Conservation (phyloP, 2,888 invertebrate species). For the Nezara viridula region DNA sequence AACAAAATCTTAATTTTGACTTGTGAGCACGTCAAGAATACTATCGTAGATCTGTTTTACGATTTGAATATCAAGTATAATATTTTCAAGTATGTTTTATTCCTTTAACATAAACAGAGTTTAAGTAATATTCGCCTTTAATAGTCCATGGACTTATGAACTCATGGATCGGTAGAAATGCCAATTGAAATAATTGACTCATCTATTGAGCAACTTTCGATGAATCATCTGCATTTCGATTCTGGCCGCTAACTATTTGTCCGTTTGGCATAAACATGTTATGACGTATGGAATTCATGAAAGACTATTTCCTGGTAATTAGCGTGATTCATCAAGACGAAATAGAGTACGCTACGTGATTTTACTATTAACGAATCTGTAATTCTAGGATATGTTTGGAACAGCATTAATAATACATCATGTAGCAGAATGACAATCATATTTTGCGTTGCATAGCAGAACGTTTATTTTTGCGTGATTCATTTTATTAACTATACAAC, state of each 20-base stretch:
- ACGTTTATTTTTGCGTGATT: background rate
- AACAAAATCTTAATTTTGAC: too few species aligned
- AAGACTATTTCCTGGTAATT: constrained; percentile 12
- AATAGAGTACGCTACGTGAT: background rate
- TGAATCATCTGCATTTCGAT: constrained; percentile 21
- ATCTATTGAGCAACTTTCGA: background rate
- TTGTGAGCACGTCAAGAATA: too few species aligned
- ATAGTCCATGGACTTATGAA: background rate
- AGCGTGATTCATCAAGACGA: background rate
- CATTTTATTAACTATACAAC: background rate
- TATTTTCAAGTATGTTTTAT: too few species aligned
- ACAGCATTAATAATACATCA: background rate
- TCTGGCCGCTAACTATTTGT: background rate
- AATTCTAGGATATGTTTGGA: background rate
- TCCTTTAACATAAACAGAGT: background rate
- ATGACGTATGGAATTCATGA: background rate
- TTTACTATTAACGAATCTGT: background rate
- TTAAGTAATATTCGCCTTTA: background rate
- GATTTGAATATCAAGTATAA: too few species aligned
- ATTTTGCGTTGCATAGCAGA: background rate
- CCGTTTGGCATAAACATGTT: background rate
- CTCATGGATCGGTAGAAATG: background rate
- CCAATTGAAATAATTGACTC: constrained; percentile 5
- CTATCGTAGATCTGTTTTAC: too few species aligned
- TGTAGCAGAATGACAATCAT: background rate